Evolutionary conservation across 2,113 vertebrate species (phyloP).

Genomic region (Morone saxatilis): DNA sequence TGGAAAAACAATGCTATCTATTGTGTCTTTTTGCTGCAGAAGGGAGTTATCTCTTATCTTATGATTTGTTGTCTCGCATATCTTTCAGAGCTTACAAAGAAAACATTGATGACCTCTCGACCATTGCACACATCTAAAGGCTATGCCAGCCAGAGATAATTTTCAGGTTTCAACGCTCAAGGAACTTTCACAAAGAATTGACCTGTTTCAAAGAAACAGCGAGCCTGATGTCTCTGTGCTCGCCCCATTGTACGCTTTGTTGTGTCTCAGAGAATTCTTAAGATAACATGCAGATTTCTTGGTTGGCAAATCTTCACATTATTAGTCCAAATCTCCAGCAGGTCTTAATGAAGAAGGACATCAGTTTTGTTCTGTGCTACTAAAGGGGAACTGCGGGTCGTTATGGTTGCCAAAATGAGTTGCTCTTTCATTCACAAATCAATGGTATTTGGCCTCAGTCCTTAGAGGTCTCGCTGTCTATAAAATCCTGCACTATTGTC

Average conservation of each 20-base stretch:
- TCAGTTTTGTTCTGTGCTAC: conserved; percentile 32
- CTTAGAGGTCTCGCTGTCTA: conserved; percentile 43
- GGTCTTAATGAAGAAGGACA: conserved; percentile 45
- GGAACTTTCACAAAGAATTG: conserved; percentile 42
- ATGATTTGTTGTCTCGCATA: conserved; percentile 61
- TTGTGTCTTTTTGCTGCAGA: conserved; percentile 43
- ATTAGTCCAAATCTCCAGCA: conserved; percentile 30
- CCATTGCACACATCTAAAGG: conserved; percentile 43
- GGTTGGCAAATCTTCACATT: conserved; percentile 14
- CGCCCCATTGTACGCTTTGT: background rate
- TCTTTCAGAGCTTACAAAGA: conserved; percentile 65
- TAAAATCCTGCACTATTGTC: conserved; percentile 35
- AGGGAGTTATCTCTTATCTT: conserved; percentile 55
- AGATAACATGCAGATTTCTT: conserved; percentile 47
- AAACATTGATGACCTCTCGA: conserved; percentile 58
- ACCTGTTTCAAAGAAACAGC: conserved; percentile 26
- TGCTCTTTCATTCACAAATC: conserved; percentile 50
- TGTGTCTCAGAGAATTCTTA: background rate
- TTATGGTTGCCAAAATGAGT: conserved; percentile 46
- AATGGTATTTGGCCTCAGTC: conserved; percentile 29
- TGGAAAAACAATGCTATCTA: conserved; percentile 65
- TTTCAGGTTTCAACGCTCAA: conserved; percentile 27
- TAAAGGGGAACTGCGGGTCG: conserved; percentile 16
- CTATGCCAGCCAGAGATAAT: conserved; percentile 43
- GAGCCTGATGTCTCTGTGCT: background rate